Evolutionary conservation across 2,888 invertebrate genomes (phyloP).

Genomic region (Pristionchus exspectatus): DNA sequence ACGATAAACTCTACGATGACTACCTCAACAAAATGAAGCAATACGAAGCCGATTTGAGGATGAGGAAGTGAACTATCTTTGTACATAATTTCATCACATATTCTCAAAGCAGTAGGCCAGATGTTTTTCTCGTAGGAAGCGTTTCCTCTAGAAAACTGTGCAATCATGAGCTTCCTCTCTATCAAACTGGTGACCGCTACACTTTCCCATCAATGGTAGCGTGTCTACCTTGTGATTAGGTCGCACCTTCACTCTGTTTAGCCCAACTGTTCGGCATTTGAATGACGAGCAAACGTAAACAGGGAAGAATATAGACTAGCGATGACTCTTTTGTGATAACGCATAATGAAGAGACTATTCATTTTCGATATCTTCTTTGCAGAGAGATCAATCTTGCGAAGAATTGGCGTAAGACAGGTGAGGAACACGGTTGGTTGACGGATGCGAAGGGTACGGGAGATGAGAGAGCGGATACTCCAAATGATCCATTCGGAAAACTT

Average conservation of each 20-base stretch:
- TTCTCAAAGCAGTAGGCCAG: neutral
- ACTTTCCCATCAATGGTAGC: neutral
- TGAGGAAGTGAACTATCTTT: conserved; percentile 56
- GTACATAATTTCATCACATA: neutral
- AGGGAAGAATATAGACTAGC: no score
- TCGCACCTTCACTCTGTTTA: neutral
- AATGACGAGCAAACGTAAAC: neutral
- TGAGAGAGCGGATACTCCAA: neutral
- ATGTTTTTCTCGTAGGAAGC: neutral
- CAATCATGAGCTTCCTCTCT: neutral
- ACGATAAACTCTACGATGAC: conserved; percentile 65
- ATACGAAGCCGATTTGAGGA: conserved; percentile 63
- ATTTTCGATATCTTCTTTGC: neutral
- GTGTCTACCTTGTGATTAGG: neutral
- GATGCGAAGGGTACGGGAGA: neutral
- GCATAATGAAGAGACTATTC: neutral
- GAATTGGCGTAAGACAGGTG: neutral
- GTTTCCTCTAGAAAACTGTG: neutral
- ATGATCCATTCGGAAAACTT: conserved; percentile 44
- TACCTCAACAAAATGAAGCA: conserved; percentile 66
- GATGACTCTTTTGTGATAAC: no score
- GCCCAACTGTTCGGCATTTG: neutral
- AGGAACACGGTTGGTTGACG: neutral
- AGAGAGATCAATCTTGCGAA: neutral
- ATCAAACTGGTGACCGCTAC: neutral